Percentiles rank a stretch among this genome's conserved stretches.
Evolutionary conservation across 2,797 vertebrate genomes (phyloP).

Genomic region (Pteronotus mesoamericanus): DNA sequence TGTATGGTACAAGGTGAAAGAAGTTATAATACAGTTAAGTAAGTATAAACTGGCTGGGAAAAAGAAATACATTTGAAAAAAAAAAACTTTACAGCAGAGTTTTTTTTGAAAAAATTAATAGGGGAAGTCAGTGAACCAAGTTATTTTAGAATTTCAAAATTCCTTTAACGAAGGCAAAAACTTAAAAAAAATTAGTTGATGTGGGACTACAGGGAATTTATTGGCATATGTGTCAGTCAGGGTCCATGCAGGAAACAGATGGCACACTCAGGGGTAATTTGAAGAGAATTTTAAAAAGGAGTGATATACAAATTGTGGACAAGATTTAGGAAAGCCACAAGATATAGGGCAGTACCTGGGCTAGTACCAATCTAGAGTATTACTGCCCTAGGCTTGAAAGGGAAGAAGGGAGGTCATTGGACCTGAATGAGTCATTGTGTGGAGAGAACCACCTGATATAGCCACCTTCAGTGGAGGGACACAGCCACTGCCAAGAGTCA

Average conservation of each 20-base stretch:
- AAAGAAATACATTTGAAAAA: background rate
- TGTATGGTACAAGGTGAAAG: background rate
- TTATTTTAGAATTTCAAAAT: slow-evolving; percentile 44
- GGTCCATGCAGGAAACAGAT: background rate
- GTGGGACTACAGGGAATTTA: background rate
- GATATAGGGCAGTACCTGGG: background rate
- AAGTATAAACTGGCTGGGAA: background rate
- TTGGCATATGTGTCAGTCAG: background rate
- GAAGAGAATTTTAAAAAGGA: background rate
- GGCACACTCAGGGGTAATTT: background rate
- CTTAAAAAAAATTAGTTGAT: background rate
- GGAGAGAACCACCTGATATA: background rate
- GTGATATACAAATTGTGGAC: background rate
- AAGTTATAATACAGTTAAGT: background rate
- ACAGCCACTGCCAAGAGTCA: background rate
- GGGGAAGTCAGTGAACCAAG: background rate
- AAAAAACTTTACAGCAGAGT: background rate
- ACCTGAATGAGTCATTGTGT: background rate
- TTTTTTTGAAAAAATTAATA: slow-evolving; percentile 22
- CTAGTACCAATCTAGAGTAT: background rate
- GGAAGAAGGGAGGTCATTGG: background rate
- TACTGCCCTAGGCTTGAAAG: background rate
- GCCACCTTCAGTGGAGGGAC: background rate
- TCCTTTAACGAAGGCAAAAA: background rate
- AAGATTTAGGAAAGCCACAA: background rate